A percentile compares a stretch with the other conserved stretches of the same genome.
Evolutionary conservation across 2,113 vertebrate species (phyloP).

Genomic region (Brienomyrus longianalis): DNA sequence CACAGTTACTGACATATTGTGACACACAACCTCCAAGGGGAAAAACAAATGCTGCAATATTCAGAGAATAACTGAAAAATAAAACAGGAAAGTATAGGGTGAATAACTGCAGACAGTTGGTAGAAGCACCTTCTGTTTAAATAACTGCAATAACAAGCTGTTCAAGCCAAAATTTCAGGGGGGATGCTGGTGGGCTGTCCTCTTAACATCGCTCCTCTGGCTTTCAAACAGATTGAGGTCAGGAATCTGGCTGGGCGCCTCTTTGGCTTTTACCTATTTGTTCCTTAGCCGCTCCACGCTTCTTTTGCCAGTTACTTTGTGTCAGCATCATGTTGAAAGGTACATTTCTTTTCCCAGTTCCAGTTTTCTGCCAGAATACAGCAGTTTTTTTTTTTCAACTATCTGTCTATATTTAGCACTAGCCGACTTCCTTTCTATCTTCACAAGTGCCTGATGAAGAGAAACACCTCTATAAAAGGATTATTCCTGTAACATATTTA

Average conservation of each 20-base stretch:
- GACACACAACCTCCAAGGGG: background rate
- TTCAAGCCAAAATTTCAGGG: background rate
- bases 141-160: background rate
- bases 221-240: conserved; percentile 1
- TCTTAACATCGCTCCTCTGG: background rate
- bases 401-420: background rate
- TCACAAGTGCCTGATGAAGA: background rate
- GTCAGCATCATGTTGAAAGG: background rate
- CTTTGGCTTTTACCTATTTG: background rate
- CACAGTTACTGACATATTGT: background rate
- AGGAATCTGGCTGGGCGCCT: background rate
- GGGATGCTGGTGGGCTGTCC: background rate
- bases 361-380: background rate
- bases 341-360: background rate
- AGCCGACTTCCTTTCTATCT: background rate
- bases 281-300: background rate
- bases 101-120: background rate
- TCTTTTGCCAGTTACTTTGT: background rate
- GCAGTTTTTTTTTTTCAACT: background rate
- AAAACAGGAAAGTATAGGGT: background rate
- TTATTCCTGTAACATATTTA: background rate
- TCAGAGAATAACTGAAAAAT: background rate
- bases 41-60: background rate
- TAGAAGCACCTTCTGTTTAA: background rate
- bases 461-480: background rate